Evolutionary conservation across 2,888 invertebrate species (phyloP), one percentile per base, ranked within the genome.

Genomic region (Liposcelis brunnea): DNA sequence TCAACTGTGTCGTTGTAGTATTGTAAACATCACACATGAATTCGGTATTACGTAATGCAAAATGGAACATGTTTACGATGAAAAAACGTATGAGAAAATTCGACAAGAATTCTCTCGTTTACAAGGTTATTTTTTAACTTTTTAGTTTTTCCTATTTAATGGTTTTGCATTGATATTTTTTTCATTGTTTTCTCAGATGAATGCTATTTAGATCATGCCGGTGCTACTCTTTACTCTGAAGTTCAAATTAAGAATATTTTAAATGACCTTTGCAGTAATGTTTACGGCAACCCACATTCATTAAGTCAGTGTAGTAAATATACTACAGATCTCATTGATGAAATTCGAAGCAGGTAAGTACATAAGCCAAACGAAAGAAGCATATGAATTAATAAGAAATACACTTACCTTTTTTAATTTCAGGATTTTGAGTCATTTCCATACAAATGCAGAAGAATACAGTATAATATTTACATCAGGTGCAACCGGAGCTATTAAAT

Each of bases 401-500:
- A 32, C 11, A 7, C 14, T 26, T 31, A 18, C 12, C 36, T 14
- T 49, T 47, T 47, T 49, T 46, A 46, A 50, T 59, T 66, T 31
- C 56, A 83, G 85, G 58, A 70, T 94, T 50, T 67, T 95, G n/a
- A 69, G 75, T 48, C 80, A 84, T 61, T 94, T 95, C 57, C 79
- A 86, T 52, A 83, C 90, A 5, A 74, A 72, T 51, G 62, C 74
- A 0, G 74, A 83, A 7, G 79, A 84, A 42, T 95, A 95, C 62
- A 72, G 75, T 48, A 74, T 97, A 1, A 74, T 97, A 52, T 97
- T 97, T 58, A 95, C 94, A n/a, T 77, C 84, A 0, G 90, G 94
- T 33, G 80, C 93, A n/a, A 93, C 95, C 16, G 79, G 77, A 15
- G 75, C 87, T 1, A 61, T 95, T 44, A 91, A 89, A 68, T 58